A percentile compares a stretch with the other conserved stretches of the same genome.
Conservation (phyloP, 2,888 invertebrate genomes). For the Lasius platythorax region DNA sequence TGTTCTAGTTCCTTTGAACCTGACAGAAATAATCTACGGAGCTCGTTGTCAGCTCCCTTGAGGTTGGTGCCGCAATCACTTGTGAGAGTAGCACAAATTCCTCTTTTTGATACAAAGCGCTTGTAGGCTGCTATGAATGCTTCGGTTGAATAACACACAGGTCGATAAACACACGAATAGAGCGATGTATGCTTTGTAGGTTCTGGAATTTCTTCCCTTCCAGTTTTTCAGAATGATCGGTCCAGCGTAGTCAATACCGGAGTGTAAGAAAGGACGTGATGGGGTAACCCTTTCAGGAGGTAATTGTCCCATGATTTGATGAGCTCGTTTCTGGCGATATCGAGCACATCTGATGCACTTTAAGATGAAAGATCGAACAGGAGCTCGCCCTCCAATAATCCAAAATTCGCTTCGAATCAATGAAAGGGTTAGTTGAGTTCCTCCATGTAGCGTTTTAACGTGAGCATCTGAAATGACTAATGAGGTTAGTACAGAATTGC, state of each 20-base stretch:
- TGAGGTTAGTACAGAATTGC: background rate
- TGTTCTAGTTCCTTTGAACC: no score
- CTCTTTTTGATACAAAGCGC: background rate
- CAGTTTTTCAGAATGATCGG: background rate
- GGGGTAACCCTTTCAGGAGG: background rate
- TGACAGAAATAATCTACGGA: background rate
- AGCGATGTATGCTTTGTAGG: background rate
- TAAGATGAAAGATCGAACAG: background rate
- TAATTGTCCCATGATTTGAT: background rate
- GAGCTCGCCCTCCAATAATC: background rate
- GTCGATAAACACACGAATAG: slow-evolving; percentile 15
- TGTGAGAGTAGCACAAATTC: background rate
- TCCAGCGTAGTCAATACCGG: background rate
- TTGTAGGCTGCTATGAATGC: slow-evolving; percentile 21
- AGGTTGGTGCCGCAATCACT: slow-evolving; percentile 10
- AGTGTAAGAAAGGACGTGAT: background rate
- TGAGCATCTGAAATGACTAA: background rate
- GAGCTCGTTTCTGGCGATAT: background rate
- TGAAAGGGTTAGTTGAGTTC: background rate
- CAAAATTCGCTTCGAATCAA: background rate
- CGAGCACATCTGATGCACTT: background rate
- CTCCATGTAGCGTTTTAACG: background rate
- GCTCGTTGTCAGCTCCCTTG: background rate
- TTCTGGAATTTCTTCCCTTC: background rate
- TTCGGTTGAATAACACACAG: background rate